A percentile compares a stretch with the other conserved stretches of the same genome.
Conservation (phyloP, 1,140 invertebrate genomes). For the Pogonomyrmex californicus region DNA sequence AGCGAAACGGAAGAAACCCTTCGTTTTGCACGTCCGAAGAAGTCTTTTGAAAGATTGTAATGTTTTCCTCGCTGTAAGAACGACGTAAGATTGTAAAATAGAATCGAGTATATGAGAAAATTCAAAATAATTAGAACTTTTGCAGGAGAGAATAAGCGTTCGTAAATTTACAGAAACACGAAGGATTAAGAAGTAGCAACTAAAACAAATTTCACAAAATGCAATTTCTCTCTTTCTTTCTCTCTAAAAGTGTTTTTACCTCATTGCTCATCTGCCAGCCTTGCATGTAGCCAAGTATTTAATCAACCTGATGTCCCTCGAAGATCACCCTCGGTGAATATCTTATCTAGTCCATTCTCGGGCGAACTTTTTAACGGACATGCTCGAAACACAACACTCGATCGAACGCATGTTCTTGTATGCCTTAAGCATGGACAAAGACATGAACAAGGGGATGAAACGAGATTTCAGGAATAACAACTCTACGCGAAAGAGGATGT, state of each 20-base stretch:
- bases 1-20: neutral
- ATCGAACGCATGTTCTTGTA: conserved; percentile 11
- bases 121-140: neutral
- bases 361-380: conserved; percentile 42
- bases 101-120: neutral
- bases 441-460: conserved; percentile 63
- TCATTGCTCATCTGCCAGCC: neutral
- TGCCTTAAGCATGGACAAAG: neutral
- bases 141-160: neutral
- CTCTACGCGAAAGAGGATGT: conserved; percentile 71
- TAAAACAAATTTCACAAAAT: neutral
- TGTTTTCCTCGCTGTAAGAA: neutral
- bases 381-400: conserved; percentile 45
- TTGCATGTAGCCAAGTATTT: conserved; percentile 34
- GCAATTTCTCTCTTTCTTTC: neutral
- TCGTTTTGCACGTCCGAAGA: conserved; percentile 7
- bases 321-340: conserved; percentile 30
- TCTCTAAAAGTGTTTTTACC: neutral
- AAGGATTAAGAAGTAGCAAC: neutral
- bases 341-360: neutral
- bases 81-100: neutral
- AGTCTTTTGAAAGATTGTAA: conserved; percentile 23
- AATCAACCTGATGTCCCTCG: conserved; percentile 62
- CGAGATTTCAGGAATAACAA: conserved; percentile 74
- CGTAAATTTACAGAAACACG: neutral